Base-by-base conservation (phyloP, 2,113 vertebrate genomes). In the Hippocampus abdominalis region DNA sequence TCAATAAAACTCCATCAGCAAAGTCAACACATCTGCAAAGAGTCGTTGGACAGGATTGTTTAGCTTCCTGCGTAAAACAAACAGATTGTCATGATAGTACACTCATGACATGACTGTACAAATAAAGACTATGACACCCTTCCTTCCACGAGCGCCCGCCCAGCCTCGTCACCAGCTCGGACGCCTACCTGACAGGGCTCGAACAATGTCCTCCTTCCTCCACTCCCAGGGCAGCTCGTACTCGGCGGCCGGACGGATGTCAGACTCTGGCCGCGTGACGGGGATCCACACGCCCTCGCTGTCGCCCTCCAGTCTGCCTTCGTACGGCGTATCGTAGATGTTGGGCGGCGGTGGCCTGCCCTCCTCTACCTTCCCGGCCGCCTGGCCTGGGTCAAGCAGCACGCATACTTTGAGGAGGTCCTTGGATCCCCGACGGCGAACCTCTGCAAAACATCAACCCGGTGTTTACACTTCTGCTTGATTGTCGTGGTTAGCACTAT, bases 381-480 rank as follows among this genome's bases (percentile, higher is more conserved):
- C 80, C 64, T 90, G 84, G 32, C 90, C 86, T 64, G 86, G 93
- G 72, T 96, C 94, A 54, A 95, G 87, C 76, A 98, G 90, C 61
- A 95, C 93, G 16, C 95, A 92, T 53, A 95, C 93, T 84, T 96
- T 97, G 83, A 98, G 88, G 3, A 95, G 94, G 67, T 99, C 96
- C 79, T 96, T 97, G 76, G 96, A 98, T 16, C 96, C 97, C 0
- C 95, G 89, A 3, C 95, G 88, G 2, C 96, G 92, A 42, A 98
- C 96, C 79, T 96, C 96, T 98, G 82, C 13, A 76, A 64, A 46
- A 23, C 42, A 64, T 46, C 13, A 44, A 13, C n/a, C 2, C 2
- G 10, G 6, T 27, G 42, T 8, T 64, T 46, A 46, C 13, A 44
- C 25, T 46, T 46, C 4, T 5, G 11, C 40, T 64, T 39, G 29